A percentile compares a stretch with the other conserved stretches of the same genome.
Evolutionary conservation across 2,113 vertebrate genomes (phyloP).

Genomic region (Prunella himalayana): DNA sequence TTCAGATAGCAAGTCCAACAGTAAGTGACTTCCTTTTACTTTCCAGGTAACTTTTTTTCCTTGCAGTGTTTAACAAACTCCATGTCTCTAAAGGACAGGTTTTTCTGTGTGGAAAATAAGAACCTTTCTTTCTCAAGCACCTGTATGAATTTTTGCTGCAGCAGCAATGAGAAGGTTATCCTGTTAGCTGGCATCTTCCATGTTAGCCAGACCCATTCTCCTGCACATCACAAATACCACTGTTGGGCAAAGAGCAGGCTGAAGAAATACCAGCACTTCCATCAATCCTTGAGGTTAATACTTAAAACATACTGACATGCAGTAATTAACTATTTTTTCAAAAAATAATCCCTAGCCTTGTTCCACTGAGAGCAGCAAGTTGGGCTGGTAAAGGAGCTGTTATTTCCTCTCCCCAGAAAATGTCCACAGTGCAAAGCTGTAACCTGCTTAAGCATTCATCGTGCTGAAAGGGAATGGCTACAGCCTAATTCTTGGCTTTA

Average conservation of each 20-base stretch:
- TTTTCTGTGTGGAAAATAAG: background rate
- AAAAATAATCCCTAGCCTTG: background rate
- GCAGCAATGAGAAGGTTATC: background rate
- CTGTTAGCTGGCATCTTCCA: background rate
- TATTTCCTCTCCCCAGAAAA: background rate
- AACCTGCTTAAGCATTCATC: constrained; percentile 32
- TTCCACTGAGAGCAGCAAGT: background rate
- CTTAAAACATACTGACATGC: background rate
- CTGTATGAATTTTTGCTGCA: background rate
- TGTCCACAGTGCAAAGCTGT: background rate
- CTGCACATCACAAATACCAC: background rate
- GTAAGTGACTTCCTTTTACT: background rate
- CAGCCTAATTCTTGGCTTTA: constrained; percentile 38
- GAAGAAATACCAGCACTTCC: background rate
- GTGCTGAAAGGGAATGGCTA: background rate
- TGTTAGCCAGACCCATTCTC: background rate
- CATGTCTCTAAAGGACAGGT: background rate
- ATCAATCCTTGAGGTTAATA: background rate
- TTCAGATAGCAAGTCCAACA: background rate
- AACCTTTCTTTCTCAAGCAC: background rate
- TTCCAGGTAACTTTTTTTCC: background rate
- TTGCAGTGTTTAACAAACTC: background rate
- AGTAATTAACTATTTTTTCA: background rate
- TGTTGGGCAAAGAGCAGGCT: background rate
- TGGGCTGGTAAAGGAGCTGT: background rate